These are phyloP conservation scores for Micropoecilia bifurca DNA, from an alignment of 2,797 vertebrate species.

Conservation along the genomic window DNA sequence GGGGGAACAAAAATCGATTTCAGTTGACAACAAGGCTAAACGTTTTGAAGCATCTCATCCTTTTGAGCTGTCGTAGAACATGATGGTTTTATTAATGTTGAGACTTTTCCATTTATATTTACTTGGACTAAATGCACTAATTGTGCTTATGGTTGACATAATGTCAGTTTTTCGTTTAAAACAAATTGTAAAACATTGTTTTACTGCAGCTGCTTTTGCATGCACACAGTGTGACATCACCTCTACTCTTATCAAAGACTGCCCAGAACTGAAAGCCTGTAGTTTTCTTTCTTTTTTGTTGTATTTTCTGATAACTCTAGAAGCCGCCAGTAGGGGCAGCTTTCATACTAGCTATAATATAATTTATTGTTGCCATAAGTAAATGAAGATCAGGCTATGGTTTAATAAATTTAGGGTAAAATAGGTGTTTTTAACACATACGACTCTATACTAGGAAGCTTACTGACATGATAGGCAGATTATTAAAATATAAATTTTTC, in stretches of 20 bases:
- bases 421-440: not conserved
- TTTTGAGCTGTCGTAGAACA: not conserved
- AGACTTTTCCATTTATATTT: not conserved
- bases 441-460: not conserved
- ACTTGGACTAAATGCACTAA: not conserved
- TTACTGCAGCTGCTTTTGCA: not conserved
- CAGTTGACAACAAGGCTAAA: not conserved
- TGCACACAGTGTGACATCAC: not conserved
- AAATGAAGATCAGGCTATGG: not conserved
- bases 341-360: not conserved
- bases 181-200: no score
- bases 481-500: constrained; percentile 22
- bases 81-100: not conserved
- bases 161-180: not conserved
- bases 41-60: not conserved
- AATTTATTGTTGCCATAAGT: not conserved
- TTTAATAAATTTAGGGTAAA: not conserved
- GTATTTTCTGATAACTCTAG: no score
- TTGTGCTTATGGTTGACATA: not conserved
- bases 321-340: not conserved
- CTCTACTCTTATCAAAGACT: not conserved
- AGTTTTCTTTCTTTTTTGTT: no score
- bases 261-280: not conserved
- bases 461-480: constrained; percentile 15
- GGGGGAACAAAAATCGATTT: not conserved